Evolutionary conservation across 1,140 invertebrate species (phyloP).

Genomic region (Dendroctonus valens): DNA sequence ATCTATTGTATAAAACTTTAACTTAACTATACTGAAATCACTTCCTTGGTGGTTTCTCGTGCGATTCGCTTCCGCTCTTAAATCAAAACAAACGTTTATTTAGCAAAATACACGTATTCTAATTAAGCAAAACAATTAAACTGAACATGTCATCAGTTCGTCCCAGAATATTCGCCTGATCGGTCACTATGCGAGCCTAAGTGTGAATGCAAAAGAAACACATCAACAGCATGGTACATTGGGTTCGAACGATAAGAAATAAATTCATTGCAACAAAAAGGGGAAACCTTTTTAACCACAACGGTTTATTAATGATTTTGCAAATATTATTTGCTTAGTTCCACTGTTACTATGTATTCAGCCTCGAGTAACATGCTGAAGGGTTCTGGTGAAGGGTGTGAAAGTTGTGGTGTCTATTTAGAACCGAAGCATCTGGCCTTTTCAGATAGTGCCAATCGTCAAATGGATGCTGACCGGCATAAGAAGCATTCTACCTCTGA

Average conservation of each 20-base stretch:
- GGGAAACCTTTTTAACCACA: slow-evolving; percentile 34
- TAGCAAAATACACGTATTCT: no score
- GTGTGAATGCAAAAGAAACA: background rate
- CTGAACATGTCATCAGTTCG: no score
- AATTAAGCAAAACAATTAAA: no score
- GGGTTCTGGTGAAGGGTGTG: slow-evolving; percentile 13
- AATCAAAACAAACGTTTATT: no score
- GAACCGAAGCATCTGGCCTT: slow-evolving; percentile 21
- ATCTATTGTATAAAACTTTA: no score
- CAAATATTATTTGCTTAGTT: no score
- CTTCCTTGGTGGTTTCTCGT: no score
- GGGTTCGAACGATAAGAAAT: background rate
- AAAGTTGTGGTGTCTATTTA: slow-evolving; percentile 8
- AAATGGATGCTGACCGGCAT: slow-evolving; percentile 35
- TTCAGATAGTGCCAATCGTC: slow-evolving; percentile 37
- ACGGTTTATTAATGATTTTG: background rate
- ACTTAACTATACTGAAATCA: no score
- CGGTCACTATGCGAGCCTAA: background rate
- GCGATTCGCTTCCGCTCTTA: no score
- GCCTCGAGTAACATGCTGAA: slow-evolving; percentile 9
- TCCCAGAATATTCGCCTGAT: no score
- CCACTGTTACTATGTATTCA: background rate
- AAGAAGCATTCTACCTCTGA: slow-evolving; percentile 48
- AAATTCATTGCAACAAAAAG: background rate
- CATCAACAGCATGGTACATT: no score